Evolutionary conservation across 2,113 vertebrate genomes (phyloP), one percentile per base, ranked within the genome.

Genomic region (Oreocharis arfaki): DNA sequence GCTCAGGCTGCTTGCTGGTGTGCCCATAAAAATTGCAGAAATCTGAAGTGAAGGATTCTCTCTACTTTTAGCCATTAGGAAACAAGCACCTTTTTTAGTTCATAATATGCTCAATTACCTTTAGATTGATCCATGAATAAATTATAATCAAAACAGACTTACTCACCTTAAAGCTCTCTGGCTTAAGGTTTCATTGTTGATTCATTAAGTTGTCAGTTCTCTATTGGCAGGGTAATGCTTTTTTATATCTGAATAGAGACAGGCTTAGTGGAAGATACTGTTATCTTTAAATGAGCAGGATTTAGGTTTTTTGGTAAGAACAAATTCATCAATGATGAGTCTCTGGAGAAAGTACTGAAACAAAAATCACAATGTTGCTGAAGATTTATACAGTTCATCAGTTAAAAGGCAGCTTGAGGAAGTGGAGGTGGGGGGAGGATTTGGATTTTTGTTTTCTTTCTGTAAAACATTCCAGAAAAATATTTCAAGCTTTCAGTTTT

Each of bases 151-250:
- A 97, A 97, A 96, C 96, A 97, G 93, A 96, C 92, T 97, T 96
- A 96, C 93, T 98, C 97, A 97, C 97, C 96, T 97, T 97, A 97
- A 97, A 98, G 97, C 97, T 97, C 98, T 97, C 94, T 97, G 96
- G 98, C 97, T 98, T 98, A 98, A 97, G 97, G 97, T 98, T 97
- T 98, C 97, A 91, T 95, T 97, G 98, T 98, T 98, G 98, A 99
- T 98, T 98, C 98, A 98, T 98, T 98, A 98, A 96, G 94, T 97
- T 98, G 98, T 98, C 98, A 98, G 97, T 97, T 98, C 93, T 96
- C 94, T 96, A 93, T 97, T 75, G 87, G 96, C 97, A 98, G 93
- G 87, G 91, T 97, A 98, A 98, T 97, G 95, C 96, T 97, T 98
- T 95, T 98, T 98, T 98, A 93, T 97, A 98, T 98, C 97, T 97